Base-by-base conservation (phyloP, 2,113 vertebrate species). In the Ceyx cyanopectus region DNA sequence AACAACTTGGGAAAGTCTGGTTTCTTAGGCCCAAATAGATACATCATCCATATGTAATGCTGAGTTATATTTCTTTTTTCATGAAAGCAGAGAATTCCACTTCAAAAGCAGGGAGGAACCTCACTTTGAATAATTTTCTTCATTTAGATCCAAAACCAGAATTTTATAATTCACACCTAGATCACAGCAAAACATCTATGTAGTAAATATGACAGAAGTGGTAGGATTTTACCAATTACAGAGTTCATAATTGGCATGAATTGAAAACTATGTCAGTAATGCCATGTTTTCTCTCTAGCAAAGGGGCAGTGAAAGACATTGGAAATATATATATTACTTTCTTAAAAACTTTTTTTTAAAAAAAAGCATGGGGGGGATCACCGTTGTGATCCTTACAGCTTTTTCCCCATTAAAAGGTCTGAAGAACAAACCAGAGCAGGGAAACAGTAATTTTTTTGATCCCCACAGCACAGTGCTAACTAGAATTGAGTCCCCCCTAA, bases 401-500 rank as follows among this genome's bases (percentile, higher is more conserved):
- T 93, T 73, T 92, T 80, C 57, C 92, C 86, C 70, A n/a, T 93
- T 95, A 93, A 83, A 93, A 90, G 85, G 67, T 93, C 75, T 92
- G 67, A 89, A 92, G 89, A 91, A 87, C 83, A 95, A 87, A 73
- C 92, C 78, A 17, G 77, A 17, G 50, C 67, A 73, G 32, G 63
- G 67, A 92, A 67, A 20, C 40, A 41, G 87, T 89, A 93, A 94
- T 50, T 92, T 95, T 95, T 95, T 92, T 94, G 81, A 96, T 96
- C 91, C 77, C 90, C 65, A 30, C 4, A 10, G 62, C 83, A 46
- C 12, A 75, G 74, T 8, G 9, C 32, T 96, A 95, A 93, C 78
- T 93, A 87, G 92, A 87, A 70, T 56, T 66, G 85, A 87, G 82
- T 93, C 60, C 93, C 93, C 88, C 93, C 91, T 73, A 43, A 72